Evolutionary conservation across 2,797 vertebrate species (phyloP).

Genomic region (Anabacerthia variegaticeps): DNA sequence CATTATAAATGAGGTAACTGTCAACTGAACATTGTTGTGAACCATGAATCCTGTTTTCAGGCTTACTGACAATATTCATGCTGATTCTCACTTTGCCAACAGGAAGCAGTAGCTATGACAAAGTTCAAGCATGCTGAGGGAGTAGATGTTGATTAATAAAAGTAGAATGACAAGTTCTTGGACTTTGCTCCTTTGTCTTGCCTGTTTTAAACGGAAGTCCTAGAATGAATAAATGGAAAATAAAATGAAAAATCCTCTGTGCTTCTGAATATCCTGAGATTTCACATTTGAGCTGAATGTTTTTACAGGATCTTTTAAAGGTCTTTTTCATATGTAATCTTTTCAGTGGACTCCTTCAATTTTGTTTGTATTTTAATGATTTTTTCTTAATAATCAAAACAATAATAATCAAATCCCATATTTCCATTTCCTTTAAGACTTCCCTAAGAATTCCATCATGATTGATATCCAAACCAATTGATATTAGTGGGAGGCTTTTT

Average conservation of each 20-base stretch:
- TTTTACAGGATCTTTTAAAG: background rate
- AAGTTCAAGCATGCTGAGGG: conserved; percentile 6
- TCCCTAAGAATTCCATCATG: background rate
- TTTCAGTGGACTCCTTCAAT: background rate
- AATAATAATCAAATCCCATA: background rate
- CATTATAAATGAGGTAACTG: conserved; percentile 98
- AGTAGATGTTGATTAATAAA: conserved; percentile 13
- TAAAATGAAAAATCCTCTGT: background rate
- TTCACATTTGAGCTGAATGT: background rate
- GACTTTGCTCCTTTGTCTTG: background rate
- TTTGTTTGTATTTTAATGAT: conserved; percentile 27
- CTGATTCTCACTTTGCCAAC: conserved; percentile 48
- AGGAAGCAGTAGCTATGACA: conserved; percentile 37
- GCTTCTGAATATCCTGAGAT: background rate
- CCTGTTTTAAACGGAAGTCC: background rate
- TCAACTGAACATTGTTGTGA: conserved; percentile 28
- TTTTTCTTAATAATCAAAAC: background rate
- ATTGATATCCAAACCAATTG: background rate
- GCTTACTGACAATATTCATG: background rate
- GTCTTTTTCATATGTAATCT: background rate
- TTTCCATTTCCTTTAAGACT: background rate
- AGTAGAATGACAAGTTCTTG: conserved; percentile 19
- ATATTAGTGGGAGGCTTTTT: background rate
- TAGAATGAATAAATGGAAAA: conserved; percentile 34
- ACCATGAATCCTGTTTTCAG: conserved; percentile 42